Percentiles rank a stretch among this genome's conserved stretches.
These are phyloP conservation scores for Cotesia glomerata DNA, from an alignment of 1,140 invertebrate genomes.

Conservation along the genomic window DNA sequence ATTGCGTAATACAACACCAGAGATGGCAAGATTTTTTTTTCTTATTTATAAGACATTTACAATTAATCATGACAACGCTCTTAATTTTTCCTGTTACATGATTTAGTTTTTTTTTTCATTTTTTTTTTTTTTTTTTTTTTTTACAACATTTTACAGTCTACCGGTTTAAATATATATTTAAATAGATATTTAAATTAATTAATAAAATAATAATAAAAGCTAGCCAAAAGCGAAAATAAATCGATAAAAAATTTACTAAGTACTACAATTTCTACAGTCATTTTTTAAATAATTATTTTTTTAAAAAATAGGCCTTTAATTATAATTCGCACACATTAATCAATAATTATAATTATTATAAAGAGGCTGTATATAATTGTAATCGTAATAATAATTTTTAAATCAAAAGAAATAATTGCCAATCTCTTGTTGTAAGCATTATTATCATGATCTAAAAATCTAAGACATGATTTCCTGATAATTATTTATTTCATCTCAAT, in stretches of 20 bases:
- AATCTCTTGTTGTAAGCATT: constrained; percentile 21
- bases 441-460: constrained; percentile 10
- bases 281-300: constrained; percentile 20
- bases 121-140: background rate
- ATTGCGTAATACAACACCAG: background rate
- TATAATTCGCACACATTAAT: constrained; percentile 18
- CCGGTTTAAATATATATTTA: background rate
- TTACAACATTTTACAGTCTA: background rate
- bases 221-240: constrained; percentile 8
- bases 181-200: background rate
- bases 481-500: background rate
- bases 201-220: background rate
- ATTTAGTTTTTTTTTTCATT: background rate
- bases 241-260: constrained; percentile 13
- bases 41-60: background rate
- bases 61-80: background rate
- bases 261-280: constrained; percentile 29
- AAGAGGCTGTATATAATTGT: too few species aligned
- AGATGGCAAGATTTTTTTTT: background rate
- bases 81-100: background rate
- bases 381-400: background rate
- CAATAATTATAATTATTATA: constrained; percentile 21
- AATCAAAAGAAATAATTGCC: background rate
- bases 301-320: constrained; percentile 26
- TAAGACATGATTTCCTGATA: background rate